Conservation (phyloP, 2,888 invertebrate species). For the Buathra laborator region DNA sequence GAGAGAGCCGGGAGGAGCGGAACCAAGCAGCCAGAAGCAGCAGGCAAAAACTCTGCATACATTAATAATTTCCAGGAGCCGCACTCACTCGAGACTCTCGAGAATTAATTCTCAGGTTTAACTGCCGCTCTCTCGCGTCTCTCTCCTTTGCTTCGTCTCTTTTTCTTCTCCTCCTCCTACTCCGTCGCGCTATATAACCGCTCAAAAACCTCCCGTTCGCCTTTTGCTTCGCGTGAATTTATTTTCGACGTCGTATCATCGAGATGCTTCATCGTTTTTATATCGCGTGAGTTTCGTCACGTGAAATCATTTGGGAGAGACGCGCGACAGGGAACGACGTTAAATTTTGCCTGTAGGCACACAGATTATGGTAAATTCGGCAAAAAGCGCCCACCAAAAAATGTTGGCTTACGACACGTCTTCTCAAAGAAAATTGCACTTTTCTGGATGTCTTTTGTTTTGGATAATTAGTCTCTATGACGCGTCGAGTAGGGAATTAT, state of each 20-base stretch:
- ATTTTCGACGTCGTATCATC: conserved; percentile 62
- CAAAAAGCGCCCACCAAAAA: too few relatives aligned
- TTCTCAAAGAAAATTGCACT: too few relatives aligned
- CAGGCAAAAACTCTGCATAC: conserved; percentile 82
- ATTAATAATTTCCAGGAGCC: conserved; percentile 80
- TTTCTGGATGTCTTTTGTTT: too few relatives aligned
- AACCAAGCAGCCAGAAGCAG: conserved; percentile 65
- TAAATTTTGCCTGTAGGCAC: not conserved
- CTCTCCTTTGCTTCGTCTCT: conserved; percentile 15
- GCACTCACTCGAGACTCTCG: conserved; percentile 71
- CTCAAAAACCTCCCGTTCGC: conserved; percentile 16
- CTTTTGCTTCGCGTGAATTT: conserved; percentile 50
- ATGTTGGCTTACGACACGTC: too few relatives aligned
- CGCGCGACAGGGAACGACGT: not conserved
- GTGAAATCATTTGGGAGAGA: conserved; percentile 36
- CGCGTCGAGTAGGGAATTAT: too few relatives aligned
- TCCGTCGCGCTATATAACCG: conserved; percentile 8
- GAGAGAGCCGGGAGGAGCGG: conserved; percentile 67
- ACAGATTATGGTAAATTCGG: too few relatives aligned
- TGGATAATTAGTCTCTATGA: too few relatives aligned
- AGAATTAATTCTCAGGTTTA: conserved; percentile 73
- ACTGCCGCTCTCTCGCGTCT: conserved; percentile 58
- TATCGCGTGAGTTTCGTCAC: conserved; percentile 45
- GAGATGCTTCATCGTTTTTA: conserved; percentile 44
- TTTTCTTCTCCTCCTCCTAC: not conserved